Conservation (phyloP, 2,797 vertebrate species). For the Botia almorhae region DNA sequence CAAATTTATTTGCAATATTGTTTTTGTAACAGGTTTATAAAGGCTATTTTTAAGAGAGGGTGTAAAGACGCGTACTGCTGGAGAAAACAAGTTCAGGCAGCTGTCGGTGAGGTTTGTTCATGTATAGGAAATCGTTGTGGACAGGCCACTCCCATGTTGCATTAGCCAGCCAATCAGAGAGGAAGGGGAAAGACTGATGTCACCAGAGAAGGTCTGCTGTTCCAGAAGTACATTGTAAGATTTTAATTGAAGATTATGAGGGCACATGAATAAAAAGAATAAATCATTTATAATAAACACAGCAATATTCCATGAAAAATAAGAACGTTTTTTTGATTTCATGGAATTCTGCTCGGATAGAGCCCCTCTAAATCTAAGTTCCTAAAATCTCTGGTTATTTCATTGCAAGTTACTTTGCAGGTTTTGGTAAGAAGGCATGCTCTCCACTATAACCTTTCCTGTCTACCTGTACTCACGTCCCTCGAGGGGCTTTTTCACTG, state of each 20-base stretch:
- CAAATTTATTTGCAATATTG: background rate
- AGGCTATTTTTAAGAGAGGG: conserved; percentile 25
- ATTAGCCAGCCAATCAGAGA: no score
- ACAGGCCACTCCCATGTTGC: background rate
- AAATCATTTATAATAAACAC: no score
- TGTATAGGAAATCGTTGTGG: background rate
- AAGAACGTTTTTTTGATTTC: no score
- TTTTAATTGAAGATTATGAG: no score
- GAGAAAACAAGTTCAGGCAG: background rate
- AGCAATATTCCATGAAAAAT: no score
- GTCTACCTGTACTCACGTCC: background rate
- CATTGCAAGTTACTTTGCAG: background rate
- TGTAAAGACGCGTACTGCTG: background rate
- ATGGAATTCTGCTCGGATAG: no score
- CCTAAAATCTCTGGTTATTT: no score
- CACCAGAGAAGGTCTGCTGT: no score
- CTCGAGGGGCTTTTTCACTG: conserved; percentile 11
- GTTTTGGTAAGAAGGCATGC: background rate
- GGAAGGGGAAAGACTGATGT: no score
- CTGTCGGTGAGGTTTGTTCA: background rate
- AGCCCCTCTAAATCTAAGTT: no score
- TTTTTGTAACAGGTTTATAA: conserved; percentile 19
- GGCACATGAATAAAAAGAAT: no score
- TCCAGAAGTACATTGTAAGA: no score
- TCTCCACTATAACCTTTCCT: background rate